Base-by-base conservation (phyloP, 2,888 invertebrate species). In the Zootermopsis nevadensis region DNA sequence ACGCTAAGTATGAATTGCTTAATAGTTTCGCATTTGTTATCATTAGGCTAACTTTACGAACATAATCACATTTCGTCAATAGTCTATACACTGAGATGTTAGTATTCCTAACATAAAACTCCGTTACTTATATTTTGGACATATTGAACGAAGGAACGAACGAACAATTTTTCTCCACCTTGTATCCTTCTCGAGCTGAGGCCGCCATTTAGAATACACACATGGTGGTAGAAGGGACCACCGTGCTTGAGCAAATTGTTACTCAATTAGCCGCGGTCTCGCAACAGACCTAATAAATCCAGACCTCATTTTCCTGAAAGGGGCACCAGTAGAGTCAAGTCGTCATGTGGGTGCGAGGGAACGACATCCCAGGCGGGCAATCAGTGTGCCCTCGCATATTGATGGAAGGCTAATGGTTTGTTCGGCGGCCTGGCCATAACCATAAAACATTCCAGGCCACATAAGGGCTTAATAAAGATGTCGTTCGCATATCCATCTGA, bases 251-350 rank as follows among this genome's bases (percentile, higher is more conserved):
- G 77, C 84, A 77, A 82, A 83, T 84, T 83, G 82, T 53, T 80
- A 79, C 74, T 72, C 84, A 84, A 84, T 84, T 84, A 84, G 84
- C 79, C 66, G 19, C 81, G 60, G 38, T 69, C 82, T 72, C 66
- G 35, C 83, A 60, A 82, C 76, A 81, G 79, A 83, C 42, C 83
- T 83, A 84, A 84, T 84, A 84, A 84, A 84, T 84, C 84, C 83
- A 55, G 77, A 55, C 69, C 84, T 84, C 81, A 84, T 84, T 84
- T 83, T 81, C 79, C 79, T 67, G 35, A 31, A 48, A 76, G 48
- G 48, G 60, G 60, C 60, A 60, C n/a, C 60, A 60, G n/a, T 27
- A 19, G 15, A 48, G 69, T 15, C 66, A 66, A 66, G 19, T 66
- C 66, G 15, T 31, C 69, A 33, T n/a, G 22, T 22, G 22, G 4